A percentile compares a stretch with the other conserved stretches of the same genome.
Conservation (phyloP, 2,113 vertebrate species). For the Eolophus roseicapilla region DNA sequence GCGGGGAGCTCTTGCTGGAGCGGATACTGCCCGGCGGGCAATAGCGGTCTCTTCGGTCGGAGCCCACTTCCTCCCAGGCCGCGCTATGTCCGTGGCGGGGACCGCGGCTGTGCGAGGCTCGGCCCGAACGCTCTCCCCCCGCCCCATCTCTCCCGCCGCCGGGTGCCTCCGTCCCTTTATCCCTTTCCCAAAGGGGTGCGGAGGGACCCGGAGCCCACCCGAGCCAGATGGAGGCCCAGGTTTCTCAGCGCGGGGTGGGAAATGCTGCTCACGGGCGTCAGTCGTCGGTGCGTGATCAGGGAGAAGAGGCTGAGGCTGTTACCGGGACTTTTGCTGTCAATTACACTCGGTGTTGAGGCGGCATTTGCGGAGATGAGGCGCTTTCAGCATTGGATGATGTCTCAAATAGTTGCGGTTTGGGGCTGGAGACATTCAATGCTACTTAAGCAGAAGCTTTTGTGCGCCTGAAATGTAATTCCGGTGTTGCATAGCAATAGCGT, state of each 20-base stretch:
- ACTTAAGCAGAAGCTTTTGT: neutral
- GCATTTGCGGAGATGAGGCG: accelerated
- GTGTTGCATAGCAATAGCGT: accelerated
- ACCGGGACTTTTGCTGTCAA: neutral
- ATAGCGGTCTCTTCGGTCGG: neutral
- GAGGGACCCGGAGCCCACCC: neutral
- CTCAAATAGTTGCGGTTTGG: neutral
- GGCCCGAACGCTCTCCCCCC: no score
- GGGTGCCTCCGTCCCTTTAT: no score
- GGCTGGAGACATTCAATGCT: neutral
- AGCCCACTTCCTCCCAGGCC: neutral
- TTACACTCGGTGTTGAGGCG: accelerated
- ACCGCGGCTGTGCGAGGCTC: neutral
- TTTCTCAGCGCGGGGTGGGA: accelerated
- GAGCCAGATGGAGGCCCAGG: accelerated
- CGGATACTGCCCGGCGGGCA: neutral
- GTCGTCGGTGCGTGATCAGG: neutral
- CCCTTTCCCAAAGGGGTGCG: accelerated
- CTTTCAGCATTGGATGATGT: neutral
- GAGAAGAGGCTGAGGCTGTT: neutral
- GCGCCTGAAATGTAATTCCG: neutral
- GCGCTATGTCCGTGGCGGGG: neutral
- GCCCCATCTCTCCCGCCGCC: no score
- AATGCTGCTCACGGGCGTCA: neutral
- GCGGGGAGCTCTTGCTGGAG: no score